A percentile compares a stretch with the other conserved stretches of the same genome.
Evolutionary conservation across 2,113 vertebrate genomes (phyloP).

Genomic region (Struthio camelus): DNA sequence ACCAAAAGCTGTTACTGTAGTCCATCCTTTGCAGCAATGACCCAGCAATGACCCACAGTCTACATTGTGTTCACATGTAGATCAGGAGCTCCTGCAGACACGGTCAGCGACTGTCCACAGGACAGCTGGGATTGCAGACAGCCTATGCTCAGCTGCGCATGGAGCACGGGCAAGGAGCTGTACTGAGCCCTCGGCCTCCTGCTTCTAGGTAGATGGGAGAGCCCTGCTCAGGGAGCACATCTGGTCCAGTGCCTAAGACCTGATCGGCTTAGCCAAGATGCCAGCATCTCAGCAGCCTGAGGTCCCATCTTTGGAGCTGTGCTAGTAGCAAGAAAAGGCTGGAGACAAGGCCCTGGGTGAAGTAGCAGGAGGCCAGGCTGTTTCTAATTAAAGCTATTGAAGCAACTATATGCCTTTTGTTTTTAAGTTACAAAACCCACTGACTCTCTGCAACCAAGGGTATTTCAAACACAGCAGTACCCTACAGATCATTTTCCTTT

Average conservation of each 20-base stretch:
- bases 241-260: neutral
- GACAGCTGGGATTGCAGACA: neutral
- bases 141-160: rapidly evolving
- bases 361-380: neutral
- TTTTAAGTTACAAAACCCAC: neutral
- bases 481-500: neutral
- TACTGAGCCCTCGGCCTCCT: neutral
- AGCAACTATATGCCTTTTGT: neutral
- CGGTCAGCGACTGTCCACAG: neutral
- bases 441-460: neutral
- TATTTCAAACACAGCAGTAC: neutral
- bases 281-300: neutral
- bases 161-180: neutral
- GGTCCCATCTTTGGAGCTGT: neutral
- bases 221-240: neutral
- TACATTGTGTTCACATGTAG: too few relatives aligned
- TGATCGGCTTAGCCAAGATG: neutral
- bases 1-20: too few relatives aligned
- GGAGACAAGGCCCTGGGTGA: neutral
- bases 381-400: neutral
- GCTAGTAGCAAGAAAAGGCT: neutral
- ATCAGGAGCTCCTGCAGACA: neutral
- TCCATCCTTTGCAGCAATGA: too few relatives aligned
- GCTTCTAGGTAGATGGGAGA: neutral
- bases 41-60: too few relatives aligned